phyloP scores from a whole-genome alignment of 2,888 invertebrate species.

The Chaetoderma sp. region DNA sequence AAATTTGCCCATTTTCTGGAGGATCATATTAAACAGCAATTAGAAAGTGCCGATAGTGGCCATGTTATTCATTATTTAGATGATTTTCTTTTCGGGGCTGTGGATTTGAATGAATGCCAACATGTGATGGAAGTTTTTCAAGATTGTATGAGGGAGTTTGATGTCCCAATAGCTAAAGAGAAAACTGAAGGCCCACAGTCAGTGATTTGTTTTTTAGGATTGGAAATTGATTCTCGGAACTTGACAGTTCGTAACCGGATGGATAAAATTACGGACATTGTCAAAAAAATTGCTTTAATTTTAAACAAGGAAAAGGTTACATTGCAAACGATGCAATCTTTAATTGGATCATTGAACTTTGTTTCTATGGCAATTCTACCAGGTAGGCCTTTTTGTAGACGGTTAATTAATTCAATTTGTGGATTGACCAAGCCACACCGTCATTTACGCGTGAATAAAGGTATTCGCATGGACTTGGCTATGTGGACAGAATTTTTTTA shows the following conservation, averaged over 20 bases:
- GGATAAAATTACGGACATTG: background rate
- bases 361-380: background rate
- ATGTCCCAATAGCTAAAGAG: background rate
- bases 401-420: background rate
- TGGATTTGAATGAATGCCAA: background rate
- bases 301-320: background rate
- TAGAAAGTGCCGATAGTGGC: slow-evolving; percentile 2
- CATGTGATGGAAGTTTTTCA: background rate
- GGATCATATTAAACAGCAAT: too few species aligned
- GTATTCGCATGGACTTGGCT: background rate
- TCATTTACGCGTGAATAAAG: background rate
- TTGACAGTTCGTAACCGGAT: background rate
- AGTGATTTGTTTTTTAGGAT: background rate
- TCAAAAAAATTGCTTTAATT: background rate
- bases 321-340: background rate
- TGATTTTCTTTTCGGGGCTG: too few species aligned
- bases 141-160: background rate
- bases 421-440: background rate
- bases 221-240: background rate
- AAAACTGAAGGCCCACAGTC: background rate
- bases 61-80: background rate
- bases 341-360: background rate
- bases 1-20: slow-evolving; percentile 19
- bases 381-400: background rate
- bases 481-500: background rate